Base-by-base conservation (phyloP, 2,797 vertebrate genomes). In the Paratrypauchen microcephalus region DNA sequence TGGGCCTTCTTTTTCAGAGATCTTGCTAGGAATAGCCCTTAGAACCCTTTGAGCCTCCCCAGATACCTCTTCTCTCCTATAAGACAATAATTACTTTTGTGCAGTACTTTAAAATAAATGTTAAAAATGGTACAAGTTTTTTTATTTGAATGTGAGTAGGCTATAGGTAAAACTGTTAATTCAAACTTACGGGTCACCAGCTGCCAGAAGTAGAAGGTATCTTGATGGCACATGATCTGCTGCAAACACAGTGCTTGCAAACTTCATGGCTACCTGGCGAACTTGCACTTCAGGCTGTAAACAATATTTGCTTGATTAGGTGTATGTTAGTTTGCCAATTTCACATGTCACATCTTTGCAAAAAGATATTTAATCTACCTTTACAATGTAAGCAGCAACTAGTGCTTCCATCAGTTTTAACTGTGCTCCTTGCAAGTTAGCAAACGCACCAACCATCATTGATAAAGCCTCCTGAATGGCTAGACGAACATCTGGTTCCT, bases 381-480 rank as follows among this genome's bases (percentile, higher is more conserved):
- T 99, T 88, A 92, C 94, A 69, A 99, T 94, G 63, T 99, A 98
- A 0, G 97, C 98, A 73, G 96, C 96, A 74, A 99, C 97, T 71
- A 99, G 93, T 11, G 97, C 97, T 87, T 99, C 97, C 97, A 99
- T 99, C n/a, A 99, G 92, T 72, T 97, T 99, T 32, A 97, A 90
- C 75, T 97, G 95, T 4, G 97, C 97, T 84, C 98, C 98, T 92
- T 98, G 96, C 55, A 99, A 91, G 87, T 96, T 94, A 71, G 93
- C 95, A 23, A 98, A 99, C 4, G 98, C 97, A 67, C 95, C 96
- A 80, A 99, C 97, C 98, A 99, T 99, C 97, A 99, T 96, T 21
- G 96, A 99, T 72, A 99, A 90, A 1, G 98, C 98, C 79, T 99
- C 97, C 71, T 99, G 98, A 88, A 99, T 98, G 77, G 97, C 96